Conservation (phyloP, 1,140 invertebrate species). For the Zaprionus tsacasi region DNA sequence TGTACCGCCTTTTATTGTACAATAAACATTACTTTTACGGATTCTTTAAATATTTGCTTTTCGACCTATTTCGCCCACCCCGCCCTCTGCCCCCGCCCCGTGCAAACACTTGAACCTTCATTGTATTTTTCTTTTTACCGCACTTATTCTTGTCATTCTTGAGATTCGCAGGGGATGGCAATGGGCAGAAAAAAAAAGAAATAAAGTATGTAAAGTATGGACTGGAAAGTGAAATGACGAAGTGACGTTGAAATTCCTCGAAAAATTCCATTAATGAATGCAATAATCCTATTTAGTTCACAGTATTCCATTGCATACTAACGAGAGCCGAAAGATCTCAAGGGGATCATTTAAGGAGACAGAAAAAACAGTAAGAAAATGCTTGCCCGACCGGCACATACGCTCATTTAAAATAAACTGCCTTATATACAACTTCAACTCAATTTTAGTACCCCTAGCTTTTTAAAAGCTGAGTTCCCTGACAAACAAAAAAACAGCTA, state of each 20-base stretch:
- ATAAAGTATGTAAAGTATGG: not conserved
- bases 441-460: too few species aligned
- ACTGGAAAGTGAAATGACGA: slow-evolving; percentile 1
- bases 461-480: too few species aligned
- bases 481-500: too few species aligned
- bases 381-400: too few species aligned
- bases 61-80: not conserved
- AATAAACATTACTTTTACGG: slow-evolving; percentile 81
- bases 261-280: slow-evolving; percentile 81
- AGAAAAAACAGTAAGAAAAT: not conserved
- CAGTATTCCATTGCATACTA: slow-evolving; percentile 35
- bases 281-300: slow-evolving; percentile 81
- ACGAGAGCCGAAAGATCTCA: slow-evolving; percentile 38
- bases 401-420: not conserved
- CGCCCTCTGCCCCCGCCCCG: not conserved
- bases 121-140: not conserved
- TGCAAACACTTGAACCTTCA: not conserved
- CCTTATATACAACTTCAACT: not conserved
- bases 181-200: not conserved
- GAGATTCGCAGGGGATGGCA: not conserved
- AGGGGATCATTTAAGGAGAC: slow-evolving; percentile 17
- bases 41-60: slow-evolving; percentile 54
- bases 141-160: slow-evolving; percentile 4
- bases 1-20: slow-evolving; percentile 77
- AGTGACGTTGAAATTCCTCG: slow-evolving; percentile 68